Conservation (phyloP, 2,888 invertebrate species). For the Kuschelorhynchus macadamiae region DNA sequence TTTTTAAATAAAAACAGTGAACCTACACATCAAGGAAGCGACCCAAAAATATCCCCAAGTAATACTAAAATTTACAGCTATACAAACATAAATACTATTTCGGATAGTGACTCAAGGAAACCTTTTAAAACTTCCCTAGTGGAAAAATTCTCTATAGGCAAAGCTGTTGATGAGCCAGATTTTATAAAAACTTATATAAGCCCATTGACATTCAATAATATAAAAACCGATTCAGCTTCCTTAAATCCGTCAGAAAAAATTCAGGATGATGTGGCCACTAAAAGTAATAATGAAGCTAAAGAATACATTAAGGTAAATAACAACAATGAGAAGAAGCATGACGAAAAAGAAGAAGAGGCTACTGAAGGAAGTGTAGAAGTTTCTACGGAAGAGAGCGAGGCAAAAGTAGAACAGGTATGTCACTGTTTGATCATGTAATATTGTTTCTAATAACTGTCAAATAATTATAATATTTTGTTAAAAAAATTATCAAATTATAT, state of each 20-base stretch:
- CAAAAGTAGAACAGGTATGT: conserved; percentile 75
- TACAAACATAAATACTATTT: conserved; percentile 14
- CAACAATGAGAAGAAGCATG: neutral
- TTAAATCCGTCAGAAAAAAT: conserved; percentile 18
- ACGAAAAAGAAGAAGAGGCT: neutral
- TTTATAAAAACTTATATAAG: conserved; percentile 23
- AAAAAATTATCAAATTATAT: no score
- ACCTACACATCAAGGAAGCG: neutral
- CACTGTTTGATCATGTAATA: no score
- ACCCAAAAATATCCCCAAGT: neutral
- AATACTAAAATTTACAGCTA: neutral
- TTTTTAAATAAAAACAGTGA: no score
- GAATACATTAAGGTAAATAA: neutral
- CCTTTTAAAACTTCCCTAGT: conserved; percentile 10
- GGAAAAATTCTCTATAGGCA: conserved; percentile 31
- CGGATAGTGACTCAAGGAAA: conserved; percentile 20
- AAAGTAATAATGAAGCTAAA: conserved; percentile 15
- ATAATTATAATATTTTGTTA: no score
- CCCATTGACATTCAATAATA: neutral
- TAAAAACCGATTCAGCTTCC: conserved; percentile 7
- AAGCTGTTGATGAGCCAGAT: conserved; percentile 15
- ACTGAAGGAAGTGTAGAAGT: conserved; percentile 17
- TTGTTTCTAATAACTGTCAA: no score
- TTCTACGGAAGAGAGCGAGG: conserved; percentile 78
- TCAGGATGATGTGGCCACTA: neutral